phyloP scores from a whole-genome alignment of 2,797 vertebrate genomes.

The Mycteria americana region DNA sequence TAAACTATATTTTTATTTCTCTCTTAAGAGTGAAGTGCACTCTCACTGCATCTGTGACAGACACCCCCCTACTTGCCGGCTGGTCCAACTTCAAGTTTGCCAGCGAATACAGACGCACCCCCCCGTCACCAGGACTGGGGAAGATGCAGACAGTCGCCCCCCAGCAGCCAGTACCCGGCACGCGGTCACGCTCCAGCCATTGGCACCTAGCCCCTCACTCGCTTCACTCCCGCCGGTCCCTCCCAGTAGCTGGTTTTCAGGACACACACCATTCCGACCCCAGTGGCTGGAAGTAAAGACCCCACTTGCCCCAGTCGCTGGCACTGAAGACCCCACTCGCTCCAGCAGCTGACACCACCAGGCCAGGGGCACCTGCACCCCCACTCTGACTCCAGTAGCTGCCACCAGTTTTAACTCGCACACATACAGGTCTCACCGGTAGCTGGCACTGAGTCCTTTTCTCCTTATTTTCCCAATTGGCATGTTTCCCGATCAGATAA shows the following conservation, averaged over 20 bases:
- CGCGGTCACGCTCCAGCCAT: background rate
- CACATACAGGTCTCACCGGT: background rate
- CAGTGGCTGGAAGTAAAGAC: background rate
- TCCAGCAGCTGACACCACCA: background rate
- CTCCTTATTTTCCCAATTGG: background rate
- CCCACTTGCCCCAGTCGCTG: background rate
- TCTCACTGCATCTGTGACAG: too few relatives aligned
- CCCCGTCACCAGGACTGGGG: rapidly evolving
- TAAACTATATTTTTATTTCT: too few relatives aligned
- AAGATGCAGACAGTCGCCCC: background rate
- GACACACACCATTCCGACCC: background rate
- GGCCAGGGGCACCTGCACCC: too few relatives aligned
- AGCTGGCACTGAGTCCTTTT: background rate
- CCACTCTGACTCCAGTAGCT: background rate
- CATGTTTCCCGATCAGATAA: background rate
- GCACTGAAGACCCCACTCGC: background rate
- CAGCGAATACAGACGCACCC: rapidly evolving
- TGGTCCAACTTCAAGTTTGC: background rate
- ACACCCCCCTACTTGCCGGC: rapidly evolving
- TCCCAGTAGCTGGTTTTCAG: background rate
- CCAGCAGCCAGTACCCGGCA: background rate
- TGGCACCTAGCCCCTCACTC: rapidly evolving
- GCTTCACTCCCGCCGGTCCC: background rate
- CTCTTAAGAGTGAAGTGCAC: too few relatives aligned
- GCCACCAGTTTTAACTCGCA: background rate